A percentile compares a stretch with the other conserved stretches of the same genome.
phyloP scores from a whole-genome alignment of 2,797 vertebrate genomes.

The Rhynchotus rufescens region DNA sequence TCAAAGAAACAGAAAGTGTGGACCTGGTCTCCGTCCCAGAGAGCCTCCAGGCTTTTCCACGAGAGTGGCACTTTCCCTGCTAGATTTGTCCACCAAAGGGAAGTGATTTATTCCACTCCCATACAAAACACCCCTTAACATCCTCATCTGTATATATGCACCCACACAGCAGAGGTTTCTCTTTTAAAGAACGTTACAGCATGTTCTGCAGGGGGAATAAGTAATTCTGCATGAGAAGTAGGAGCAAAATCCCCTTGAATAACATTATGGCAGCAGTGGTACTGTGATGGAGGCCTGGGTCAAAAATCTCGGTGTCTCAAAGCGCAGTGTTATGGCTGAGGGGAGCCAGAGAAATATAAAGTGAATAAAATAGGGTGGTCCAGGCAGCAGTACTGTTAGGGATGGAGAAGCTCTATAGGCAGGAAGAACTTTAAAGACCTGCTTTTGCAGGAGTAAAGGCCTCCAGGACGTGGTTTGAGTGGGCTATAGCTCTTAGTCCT shows the following conservation, averaged over 20 bases:
- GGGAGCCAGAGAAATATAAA: not conserved
- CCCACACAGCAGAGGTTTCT: not conserved
- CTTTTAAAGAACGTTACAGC: not conserved
- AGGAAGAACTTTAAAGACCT: not conserved
- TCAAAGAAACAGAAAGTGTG: not conserved
- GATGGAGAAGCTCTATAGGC: not conserved
- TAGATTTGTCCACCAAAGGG: not conserved
- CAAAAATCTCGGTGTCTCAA: constrained; percentile 12
- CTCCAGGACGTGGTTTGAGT: not conserved
- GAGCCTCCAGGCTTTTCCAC: not conserved
- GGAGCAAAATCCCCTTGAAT: not conserved
- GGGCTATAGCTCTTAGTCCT: constrained; percentile 5
- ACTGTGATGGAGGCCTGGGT: not conserved
- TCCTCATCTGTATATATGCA: not conserved
- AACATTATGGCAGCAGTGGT: not conserved
- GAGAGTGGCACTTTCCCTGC: not conserved
- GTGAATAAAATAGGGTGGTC: not conserved
- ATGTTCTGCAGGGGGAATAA: not conserved
- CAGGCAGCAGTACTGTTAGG: not conserved
- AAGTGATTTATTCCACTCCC: not conserved
- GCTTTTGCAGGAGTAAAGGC: constrained; percentile 8
- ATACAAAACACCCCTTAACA: not conserved
- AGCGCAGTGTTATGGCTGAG: not conserved
- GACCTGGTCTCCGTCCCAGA: not conserved
- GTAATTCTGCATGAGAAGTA: not conserved